Percentiles rank a stretch among this genome's conserved stretches.
Evolutionary conservation across 2,797 vertebrate species (phyloP).

Genomic region (Gastrophryne carolinensis): DNA sequence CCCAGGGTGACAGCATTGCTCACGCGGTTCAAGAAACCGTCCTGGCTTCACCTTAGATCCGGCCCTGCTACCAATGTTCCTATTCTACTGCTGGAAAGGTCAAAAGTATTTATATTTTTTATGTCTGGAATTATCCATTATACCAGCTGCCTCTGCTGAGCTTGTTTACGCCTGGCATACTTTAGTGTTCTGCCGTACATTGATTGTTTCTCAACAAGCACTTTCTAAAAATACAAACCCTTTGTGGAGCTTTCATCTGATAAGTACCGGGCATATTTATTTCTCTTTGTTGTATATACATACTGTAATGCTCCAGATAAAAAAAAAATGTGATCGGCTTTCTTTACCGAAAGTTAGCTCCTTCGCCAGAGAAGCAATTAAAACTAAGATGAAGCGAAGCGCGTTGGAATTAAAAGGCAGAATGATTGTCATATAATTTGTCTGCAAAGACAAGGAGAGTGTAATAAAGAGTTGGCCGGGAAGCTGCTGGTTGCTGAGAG

Average conservation of each 20-base stretch:
- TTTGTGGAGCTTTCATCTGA: not conserved
- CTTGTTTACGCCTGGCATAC: not conserved
- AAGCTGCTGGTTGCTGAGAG: conserved; percentile 56
- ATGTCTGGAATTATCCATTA: too few relatives aligned
- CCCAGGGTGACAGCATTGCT: too few relatives aligned
- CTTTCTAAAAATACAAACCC: not conserved
- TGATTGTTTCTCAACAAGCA: not conserved
- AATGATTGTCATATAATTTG: conserved; percentile 60
- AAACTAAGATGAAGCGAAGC: conserved; percentile 29
- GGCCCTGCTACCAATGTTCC: too few relatives aligned
- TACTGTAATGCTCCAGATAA: not conserved
- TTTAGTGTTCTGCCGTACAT: not conserved
- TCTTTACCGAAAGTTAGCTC: conserved; percentile 7
- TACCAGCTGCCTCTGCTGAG: not conserved
- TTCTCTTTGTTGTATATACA: not conserved
- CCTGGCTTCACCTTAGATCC: too few relatives aligned
- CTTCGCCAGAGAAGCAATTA: conserved; percentile 29
- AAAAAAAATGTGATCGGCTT: not conserved
- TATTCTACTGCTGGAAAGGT: too few relatives aligned
- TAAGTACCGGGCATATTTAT: not conserved
- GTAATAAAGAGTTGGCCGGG: conserved; percentile 57
- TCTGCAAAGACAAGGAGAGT: conserved; percentile 55
- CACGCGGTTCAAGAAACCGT: too few relatives aligned
- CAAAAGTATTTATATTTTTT: too few relatives aligned
- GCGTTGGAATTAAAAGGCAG: conserved; percentile 48